Base-by-base conservation (phyloP, 2,888 invertebrate genomes). In the Drosophila mimica region DNA sequence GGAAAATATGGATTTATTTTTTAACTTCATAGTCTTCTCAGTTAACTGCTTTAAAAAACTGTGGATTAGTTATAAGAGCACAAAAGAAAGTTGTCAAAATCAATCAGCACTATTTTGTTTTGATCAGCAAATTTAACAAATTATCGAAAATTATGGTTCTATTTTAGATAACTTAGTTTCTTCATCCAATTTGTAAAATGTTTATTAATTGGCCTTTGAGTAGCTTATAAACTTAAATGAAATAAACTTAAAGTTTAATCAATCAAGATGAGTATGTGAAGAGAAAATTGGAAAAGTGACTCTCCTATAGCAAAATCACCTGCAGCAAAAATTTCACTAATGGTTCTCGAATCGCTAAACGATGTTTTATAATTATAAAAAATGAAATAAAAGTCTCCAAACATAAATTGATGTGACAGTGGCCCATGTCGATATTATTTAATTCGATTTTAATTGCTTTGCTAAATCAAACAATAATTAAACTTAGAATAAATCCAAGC, bases 381-480 rank as follows among this genome's bases (percentile, higher is more conserved):
- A 20, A 20, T 46, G 0, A 7, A 20, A 8, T 8, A 25, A 7
- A 20, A 7, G 20, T 25, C 7, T 8, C 46, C 2, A 46, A 15
- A 25, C 15, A 15, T 25, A 25, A 25, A 15, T 25, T 7, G 4
- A 15, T 15, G 7, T 25, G 46, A 25, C 13, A 20, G 20, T 11
- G 2, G 11, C 11, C 20, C 20, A 43, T 43, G 20, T 11, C 11
- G 36, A 17, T n/a, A 6, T 20, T 20, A 5, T 11, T 20, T 11
- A 43, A 13, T n/a, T 30, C 8, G 15, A 31, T 31, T 56, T 20
- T 5, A 40, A 31, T 56, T 56, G 38, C 38, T 30, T 28, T 68
- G 73, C 31, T 13, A 59, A 38, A 59, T 51, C 57, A 52, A 70
- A 66, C 52, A 63, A 66, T 56, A 38, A 54, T 33, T 52, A 49